These are phyloP conservation scores for Oxyscelio sp. DNA, from an alignment of 2,888 invertebrate species.

Conservation along the genomic window DNA sequence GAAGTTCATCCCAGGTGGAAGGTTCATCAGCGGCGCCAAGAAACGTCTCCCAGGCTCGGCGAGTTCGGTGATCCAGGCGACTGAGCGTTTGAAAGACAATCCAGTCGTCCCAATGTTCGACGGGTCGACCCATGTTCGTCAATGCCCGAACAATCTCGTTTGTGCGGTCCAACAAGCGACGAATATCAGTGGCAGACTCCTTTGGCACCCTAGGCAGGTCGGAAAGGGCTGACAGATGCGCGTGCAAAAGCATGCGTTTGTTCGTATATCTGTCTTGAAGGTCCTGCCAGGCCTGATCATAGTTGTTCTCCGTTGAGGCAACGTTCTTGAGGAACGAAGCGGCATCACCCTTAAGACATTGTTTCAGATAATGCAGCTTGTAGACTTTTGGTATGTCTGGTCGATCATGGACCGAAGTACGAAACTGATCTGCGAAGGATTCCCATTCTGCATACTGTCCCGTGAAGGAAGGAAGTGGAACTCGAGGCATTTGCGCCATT, in stretches of 20 bases:
- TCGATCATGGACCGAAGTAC: no score
- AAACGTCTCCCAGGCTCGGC: conserved; percentile 62
- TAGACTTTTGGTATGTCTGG: no score
- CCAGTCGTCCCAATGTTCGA: background rate
- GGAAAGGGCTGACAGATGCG: background rate
- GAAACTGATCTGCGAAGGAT: no score
- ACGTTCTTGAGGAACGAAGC: background rate
- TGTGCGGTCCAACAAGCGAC: background rate
- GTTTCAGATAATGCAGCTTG: background rate
- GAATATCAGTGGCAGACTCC: background rate
- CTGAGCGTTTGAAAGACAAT: background rate
- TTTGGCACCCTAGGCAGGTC: background rate
- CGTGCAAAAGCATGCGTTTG: background rate
- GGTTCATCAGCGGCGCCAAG: background rate
- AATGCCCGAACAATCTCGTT: background rate
- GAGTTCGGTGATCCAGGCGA: conserved; percentile 53
- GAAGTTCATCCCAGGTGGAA: conserved; percentile 15
- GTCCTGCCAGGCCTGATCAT: background rate
- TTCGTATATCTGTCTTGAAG: background rate
- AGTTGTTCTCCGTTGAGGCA: background rate
- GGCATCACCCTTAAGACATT: background rate
- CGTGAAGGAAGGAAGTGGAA: no score
- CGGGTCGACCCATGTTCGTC: background rate
- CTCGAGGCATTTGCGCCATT: no score
- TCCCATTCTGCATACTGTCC: no score